Base-by-base conservation (phyloP, 2,888 invertebrate genomes). In the Clostera curtula region DNA sequence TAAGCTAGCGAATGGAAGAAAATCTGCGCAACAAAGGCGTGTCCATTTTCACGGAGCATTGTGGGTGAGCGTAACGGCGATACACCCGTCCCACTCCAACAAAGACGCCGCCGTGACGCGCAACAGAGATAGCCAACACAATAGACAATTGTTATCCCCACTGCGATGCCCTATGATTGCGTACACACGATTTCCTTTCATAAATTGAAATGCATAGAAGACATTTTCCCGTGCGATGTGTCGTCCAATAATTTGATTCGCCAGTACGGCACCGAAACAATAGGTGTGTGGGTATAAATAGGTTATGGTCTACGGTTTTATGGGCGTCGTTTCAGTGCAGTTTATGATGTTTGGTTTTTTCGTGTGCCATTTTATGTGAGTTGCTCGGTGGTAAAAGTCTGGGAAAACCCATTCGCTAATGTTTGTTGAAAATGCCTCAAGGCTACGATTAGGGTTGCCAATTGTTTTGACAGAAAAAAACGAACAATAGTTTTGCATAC, bases 61-160 rank as follows among this genome's bases (percentile, higher is more conserved):
- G 74, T 70, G 76, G 47, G 40, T 49, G 72, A 75, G 34, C 20
- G 52, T 34, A 60, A 64, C 40, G 37, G 51, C 20, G 8, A 13
- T 50, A 51, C 39, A 33, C 40, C 56, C 40, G 55, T 68, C 63
- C 33, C 65, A 25, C 33, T 76, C 69, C 54, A 24, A 53, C 75
- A 71, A 69, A 67, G 43, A 39, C 40, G 52, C 60, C 62, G 65
- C 55, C 44, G 50, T 59, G 65, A 67, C 64, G 63, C 58, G 74
- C 72, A 73, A 80, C 64, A 77, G 79, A 82, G 82, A 82, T 75
- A 80, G 82, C 58, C 63, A 62, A 56, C 53, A 82, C 82, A 83
- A 83, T 83, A 79, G 82, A 72, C 82, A 71, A 83, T 83, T 83
- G 83, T 83, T 79, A 82, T 79, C 80, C 82, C 82, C 60, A 64